A percentile compares a stretch with the other conserved stretches of the same genome.
Evolutionary conservation across 2,113 vertebrate species (phyloP).

Genomic region (Empidonax alnorum): DNA sequence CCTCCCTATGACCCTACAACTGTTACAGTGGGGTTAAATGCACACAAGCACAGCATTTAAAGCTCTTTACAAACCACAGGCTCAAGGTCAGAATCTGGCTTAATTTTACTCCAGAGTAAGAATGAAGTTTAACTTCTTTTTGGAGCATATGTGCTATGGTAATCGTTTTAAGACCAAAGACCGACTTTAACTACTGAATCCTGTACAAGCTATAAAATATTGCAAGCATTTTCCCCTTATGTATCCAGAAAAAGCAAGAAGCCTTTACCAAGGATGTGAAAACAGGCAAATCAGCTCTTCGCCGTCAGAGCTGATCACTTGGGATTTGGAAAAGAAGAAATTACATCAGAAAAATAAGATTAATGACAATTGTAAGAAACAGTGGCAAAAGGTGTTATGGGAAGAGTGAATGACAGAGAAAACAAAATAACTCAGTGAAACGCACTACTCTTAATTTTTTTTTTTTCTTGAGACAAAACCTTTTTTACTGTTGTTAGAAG

Average conservation of each 20-base stretch:
- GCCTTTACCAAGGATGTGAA: not conserved
- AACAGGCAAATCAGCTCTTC: not conserved
- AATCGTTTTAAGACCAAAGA: not conserved
- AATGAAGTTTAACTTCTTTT: conserved; percentile 17
- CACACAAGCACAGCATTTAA: conserved; percentile 23
- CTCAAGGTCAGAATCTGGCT: conserved; percentile 49
- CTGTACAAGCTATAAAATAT: not conserved
- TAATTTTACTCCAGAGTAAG: not conserved
- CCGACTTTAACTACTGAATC: conserved; percentile 22
- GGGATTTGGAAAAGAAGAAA: not conserved
- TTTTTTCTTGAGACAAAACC: not conserved
- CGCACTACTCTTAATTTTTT: not conserved
- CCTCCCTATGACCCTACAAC: conserved; percentile 42
- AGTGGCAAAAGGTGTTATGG: not conserved
- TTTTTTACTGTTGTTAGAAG: not conserved
- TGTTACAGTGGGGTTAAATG: conserved; percentile 36
- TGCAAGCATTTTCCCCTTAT: not conserved
- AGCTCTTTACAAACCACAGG: conserved; percentile 19
- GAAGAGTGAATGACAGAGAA: not conserved
- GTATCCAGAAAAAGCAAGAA: not conserved
- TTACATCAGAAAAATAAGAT: not conserved
- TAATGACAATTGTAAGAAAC: not conserved
- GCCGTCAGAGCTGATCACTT: not conserved
- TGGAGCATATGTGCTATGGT: not conserved
- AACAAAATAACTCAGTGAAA: not conserved